Conservation (phyloP, 2,113 vertebrate genomes). For the Helogale parvula region DNA sequence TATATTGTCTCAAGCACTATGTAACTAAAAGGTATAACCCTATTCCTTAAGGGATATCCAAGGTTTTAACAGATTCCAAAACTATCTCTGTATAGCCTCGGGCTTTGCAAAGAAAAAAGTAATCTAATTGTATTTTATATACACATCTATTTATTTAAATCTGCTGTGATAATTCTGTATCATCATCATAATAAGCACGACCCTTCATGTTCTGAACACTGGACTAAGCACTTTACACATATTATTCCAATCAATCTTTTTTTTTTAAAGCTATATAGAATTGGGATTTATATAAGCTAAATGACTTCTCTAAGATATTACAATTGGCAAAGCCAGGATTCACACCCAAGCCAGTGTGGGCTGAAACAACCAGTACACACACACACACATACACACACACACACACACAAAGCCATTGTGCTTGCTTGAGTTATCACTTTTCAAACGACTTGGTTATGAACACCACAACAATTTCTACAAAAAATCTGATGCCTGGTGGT, state of each 20-base stretch:
- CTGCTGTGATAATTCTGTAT: not conserved
- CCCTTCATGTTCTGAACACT: not conserved
- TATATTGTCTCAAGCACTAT: conserved; percentile 60
- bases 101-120: conserved; percentile 47
- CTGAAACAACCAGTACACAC: not conserved
- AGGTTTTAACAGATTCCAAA: conserved; percentile 70
- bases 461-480: not conserved
- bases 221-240: not conserved
- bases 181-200: not conserved
- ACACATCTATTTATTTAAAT: not conserved
- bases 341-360: not conserved
- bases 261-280: not conserved
- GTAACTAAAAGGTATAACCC: conserved; percentile 66
- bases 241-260: not conserved
- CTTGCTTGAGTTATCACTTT: not conserved
- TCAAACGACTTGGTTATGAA: not conserved
- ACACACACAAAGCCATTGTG: not conserved
- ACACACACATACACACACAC: not conserved
- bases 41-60: conserved; percentile 64
- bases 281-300: not conserved
- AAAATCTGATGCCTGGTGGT: not conserved
- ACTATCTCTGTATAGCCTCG: conserved; percentile 53
- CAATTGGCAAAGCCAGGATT: not conserved
- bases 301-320: not conserved
- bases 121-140: not conserved